Percentiles rank a stretch among this genome's conserved stretches.
These are phyloP conservation scores for Leucophenga varia DNA, from an alignment of 1,140 invertebrate genomes.

Conservation along the genomic window DNA sequence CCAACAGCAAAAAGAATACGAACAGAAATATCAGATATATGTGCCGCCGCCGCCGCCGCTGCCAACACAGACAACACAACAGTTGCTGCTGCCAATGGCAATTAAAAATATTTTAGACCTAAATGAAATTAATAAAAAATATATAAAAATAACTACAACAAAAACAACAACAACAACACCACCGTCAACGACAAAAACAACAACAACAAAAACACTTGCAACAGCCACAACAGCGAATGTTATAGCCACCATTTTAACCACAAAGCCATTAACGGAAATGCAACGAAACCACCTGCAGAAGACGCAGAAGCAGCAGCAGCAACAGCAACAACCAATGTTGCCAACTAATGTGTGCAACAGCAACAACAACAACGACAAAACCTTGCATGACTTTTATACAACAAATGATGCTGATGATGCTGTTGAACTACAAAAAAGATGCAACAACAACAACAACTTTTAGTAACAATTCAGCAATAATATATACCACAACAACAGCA, in stretches of 20 bases:
- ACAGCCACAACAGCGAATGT: constrained; percentile 12
- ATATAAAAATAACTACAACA: constrained; percentile 18
- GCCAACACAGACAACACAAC: no score
- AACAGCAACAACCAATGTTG: neutral
- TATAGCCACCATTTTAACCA: constrained; percentile 5
- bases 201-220: constrained; percentile 8
- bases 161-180: constrained; percentile 26
- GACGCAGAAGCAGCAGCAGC: constrained; percentile 16
- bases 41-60: no score
- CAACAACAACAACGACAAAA: constrained; percentile 7
- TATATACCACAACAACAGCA: constrained; percentile 19
- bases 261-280: constrained; percentile 35
- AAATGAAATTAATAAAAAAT: no score
- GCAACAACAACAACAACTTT: constrained; percentile 5
- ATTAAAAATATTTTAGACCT: no score
- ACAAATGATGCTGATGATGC: neutral
- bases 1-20: no score
- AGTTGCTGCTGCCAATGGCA: no score
- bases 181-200: constrained; percentile 4
- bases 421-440: neutral
- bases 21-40: no score
- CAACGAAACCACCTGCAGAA: constrained; percentile 52
- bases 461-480: no score
- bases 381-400: no score
- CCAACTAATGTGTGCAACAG: constrained; percentile 20